A percentile compares a stretch with the other conserved stretches of the same genome.
phyloP scores from a whole-genome alignment of 2,888 invertebrate species.

The Gibbula magus region DNA sequence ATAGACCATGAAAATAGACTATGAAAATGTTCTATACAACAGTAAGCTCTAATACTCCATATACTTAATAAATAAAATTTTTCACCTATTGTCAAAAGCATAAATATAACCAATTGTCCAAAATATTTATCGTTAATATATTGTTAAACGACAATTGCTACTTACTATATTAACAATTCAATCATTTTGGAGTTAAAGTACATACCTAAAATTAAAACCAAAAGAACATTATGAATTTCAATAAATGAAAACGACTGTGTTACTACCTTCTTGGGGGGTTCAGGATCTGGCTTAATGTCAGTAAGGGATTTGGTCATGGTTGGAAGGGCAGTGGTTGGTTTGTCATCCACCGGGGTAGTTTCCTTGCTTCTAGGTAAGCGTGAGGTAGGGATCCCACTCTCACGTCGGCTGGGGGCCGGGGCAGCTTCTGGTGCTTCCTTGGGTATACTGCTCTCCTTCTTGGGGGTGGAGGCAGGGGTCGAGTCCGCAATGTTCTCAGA shows the following conservation, averaged over 20 bases:
- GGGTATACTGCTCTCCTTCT: slow-evolving; percentile 54
- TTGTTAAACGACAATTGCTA: too few relatives aligned
- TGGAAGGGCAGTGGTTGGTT: slow-evolving; percentile 10
- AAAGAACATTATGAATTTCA: background rate
- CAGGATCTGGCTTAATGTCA: background rate
- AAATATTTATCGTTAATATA: too few relatives aligned
- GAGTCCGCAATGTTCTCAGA: slow-evolving; percentile 60
- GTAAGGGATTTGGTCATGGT: background rate
- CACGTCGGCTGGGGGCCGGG: slow-evolving; percentile 26
- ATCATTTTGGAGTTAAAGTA: too few relatives aligned
- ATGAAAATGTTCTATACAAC: too few relatives aligned
- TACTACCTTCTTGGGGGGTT: too few relatives aligned
- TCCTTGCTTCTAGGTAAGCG: slow-evolving; percentile 45
- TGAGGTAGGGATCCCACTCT: slow-evolving; percentile 29
- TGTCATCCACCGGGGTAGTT: slow-evolving; percentile 46
- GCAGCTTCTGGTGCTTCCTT: slow-evolving; percentile 42
- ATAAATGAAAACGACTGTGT: background rate
- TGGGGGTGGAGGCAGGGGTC: slow-evolving; percentile 40
- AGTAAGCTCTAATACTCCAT: too few relatives aligned
- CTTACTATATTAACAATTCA: too few relatives aligned
- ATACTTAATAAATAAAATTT: too few relatives aligned
- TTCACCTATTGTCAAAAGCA: too few relatives aligned
- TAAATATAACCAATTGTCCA: too few relatives aligned
- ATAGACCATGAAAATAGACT: too few relatives aligned
- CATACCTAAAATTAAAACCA: too few relatives aligned